A percentile compares a stretch with the other conserved stretches of the same genome.
phyloP scores from a whole-genome alignment of 2,797 vertebrate genomes.

The Myotis findleyi region DNA sequence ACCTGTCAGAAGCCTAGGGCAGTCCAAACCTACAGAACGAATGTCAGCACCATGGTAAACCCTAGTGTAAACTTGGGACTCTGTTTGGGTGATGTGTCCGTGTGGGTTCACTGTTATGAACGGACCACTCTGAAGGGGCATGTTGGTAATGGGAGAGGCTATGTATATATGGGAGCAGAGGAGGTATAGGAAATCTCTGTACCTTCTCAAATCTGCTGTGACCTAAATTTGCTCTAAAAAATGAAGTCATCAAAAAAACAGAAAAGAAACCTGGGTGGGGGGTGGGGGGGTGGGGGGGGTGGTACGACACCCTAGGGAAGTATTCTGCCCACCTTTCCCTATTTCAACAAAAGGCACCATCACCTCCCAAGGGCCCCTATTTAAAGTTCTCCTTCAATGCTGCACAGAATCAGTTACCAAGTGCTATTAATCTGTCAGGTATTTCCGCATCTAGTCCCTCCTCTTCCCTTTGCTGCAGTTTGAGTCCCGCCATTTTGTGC shows the following conservation, averaged over 20 bases:
- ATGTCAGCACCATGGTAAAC: not conserved
- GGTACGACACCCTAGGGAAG: not conserved
- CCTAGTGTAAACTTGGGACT: not conserved
- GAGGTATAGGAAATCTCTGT: not conserved
- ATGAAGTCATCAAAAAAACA: not conserved
- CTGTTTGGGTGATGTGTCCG: not conserved
- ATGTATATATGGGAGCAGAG: not conserved
- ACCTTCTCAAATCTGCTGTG: not conserved
- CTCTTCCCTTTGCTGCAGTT: not conserved
- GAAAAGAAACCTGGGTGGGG: not conserved
- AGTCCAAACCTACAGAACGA: not conserved
- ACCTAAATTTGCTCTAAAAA: not conserved
- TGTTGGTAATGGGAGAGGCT: too few relatives aligned
- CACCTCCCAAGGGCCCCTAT: not conserved
- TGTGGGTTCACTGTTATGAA: too few relatives aligned
- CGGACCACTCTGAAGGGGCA: not conserved
- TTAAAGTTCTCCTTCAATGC: not conserved
- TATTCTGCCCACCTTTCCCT: not conserved
- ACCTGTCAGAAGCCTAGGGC: not conserved
- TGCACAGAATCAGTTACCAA: not conserved
- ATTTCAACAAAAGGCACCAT: not conserved
- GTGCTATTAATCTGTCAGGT: not conserved
- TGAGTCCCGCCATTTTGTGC: not conserved
- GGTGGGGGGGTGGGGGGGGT: too few relatives aligned
- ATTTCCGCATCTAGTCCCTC: not conserved